Evolutionary conservation across 2,888 invertebrate species (phyloP).

Genomic region (Oligia strigilis): DNA sequence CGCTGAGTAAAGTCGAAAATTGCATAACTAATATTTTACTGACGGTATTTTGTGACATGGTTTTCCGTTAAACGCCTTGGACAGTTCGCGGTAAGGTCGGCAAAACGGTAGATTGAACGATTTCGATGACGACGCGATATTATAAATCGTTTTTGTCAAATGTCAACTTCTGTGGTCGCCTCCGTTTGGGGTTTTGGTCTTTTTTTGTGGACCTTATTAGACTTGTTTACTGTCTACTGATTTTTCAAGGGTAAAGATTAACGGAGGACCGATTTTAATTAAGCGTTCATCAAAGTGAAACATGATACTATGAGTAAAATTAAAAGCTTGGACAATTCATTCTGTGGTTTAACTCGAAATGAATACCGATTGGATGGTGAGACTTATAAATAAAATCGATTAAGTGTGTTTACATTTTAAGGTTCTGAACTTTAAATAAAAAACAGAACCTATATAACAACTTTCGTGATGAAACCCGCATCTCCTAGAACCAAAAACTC

Average conservation of each 20-base stretch:
- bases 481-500: no score
- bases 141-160: conserved; percentile 88
- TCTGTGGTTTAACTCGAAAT: not conserved
- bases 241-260: conserved; percentile 60
- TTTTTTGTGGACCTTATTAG: conserved; percentile 64
- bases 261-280: conserved; percentile 35
- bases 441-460: not conserved
- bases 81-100: conserved; percentile 89
- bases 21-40: conserved; percentile 3
- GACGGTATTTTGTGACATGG: conserved; percentile 61
- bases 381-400: not conserved
- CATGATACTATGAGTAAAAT: conserved; percentile 9
- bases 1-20: conserved; percentile 61
- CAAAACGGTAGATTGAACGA: conserved; percentile 88
- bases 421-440: not conserved
- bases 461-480: no score
- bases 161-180: conserved; percentile 89
- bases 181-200: conserved; percentile 68
- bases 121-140: conserved; percentile 86
- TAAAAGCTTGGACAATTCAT: not conserved
- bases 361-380: not conserved
- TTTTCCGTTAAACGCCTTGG: conserved; percentile 83
- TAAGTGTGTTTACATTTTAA: not conserved
- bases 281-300: conserved; percentile 31
- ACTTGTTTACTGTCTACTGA: conserved; percentile 60